A percentile compares a stretch with the other conserved stretches of the same genome.
These are phyloP conservation scores for Mantis religiosa DNA, from an alignment of 2,888 invertebrate genomes.

Conservation along the genomic window DNA sequence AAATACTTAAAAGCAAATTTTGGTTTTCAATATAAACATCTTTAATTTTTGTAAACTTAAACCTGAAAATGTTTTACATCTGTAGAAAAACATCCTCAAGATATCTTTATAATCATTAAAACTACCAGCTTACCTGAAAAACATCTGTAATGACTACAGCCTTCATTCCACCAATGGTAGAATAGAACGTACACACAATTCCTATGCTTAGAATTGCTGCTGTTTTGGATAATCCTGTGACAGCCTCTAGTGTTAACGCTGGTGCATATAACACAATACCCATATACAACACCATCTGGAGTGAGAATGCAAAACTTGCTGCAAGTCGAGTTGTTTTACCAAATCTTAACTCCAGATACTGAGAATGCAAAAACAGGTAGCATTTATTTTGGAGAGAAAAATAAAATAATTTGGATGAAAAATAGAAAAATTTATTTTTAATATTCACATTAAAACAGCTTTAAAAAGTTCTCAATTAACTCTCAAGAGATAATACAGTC, in stretches of 20 bases:
- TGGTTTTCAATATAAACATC: background rate
- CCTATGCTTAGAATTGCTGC: constrained; percentile 71
- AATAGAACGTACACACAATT: constrained; percentile 79
- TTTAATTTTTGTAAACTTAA: too few relatives aligned
- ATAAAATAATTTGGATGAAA: too few relatives aligned
- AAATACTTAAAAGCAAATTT: background rate
- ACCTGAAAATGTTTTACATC: too few relatives aligned
- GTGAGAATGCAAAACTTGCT: constrained; percentile 78
- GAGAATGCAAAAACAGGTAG: constrained; percentile 25
- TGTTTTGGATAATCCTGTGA: constrained; percentile 71
- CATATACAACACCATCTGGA: constrained; percentile 88
- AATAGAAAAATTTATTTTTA: too few relatives aligned
- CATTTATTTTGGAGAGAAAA: too few relatives aligned
- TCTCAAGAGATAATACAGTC: too few relatives aligned
- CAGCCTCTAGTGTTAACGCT: constrained; percentile 81
- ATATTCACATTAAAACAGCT: too few relatives aligned
- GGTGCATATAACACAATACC: constrained; percentile 93
- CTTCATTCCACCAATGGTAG: constrained; percentile 86
- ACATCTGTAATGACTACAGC: constrained; percentile 85
- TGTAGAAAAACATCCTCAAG: background rate
- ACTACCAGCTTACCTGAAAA: constrained; percentile 46
- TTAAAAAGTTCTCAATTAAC: too few relatives aligned
- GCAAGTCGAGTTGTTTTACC: constrained; percentile 68
- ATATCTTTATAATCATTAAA: background rate
- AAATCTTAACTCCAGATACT: constrained; percentile 87